Percentiles rank a stretch among this genome's conserved stretches.
Evolutionary conservation across 2,888 invertebrate genomes (phyloP).

Genomic region (Latheticus oryzae): DNA sequence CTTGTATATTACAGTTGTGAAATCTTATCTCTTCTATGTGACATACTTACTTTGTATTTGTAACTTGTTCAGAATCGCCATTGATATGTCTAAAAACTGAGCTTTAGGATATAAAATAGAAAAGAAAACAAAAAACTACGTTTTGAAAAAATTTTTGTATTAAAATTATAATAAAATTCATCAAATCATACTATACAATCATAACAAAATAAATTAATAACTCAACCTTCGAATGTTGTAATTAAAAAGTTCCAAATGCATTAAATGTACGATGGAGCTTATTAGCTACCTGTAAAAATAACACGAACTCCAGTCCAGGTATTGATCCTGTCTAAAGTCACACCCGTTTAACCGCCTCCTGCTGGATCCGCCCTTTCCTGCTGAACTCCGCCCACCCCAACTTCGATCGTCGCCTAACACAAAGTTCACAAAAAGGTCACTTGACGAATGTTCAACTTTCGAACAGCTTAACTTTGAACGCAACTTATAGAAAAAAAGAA

Average conservation of each 20-base stretch:
- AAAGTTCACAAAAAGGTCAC: conserved; percentile 51
- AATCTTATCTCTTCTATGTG: no score
- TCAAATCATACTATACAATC: no score
- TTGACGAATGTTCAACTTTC: conserved; percentile 35
- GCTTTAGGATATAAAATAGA: no score
- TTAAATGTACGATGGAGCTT: conserved; percentile 8
- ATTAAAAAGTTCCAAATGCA: conserved; percentile 18
- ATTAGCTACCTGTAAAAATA: conserved; percentile 34
- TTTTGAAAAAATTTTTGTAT: no score
- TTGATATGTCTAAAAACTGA: no score
- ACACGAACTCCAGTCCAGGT: conserved; percentile 43
- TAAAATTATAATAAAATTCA: no score
- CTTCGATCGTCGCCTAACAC: conserved; percentile 46
- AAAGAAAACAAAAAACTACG: no score
- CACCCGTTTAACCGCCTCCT: conserved; percentile 49
- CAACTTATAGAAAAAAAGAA: conserved; percentile 3
- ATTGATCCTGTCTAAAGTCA: conserved; percentile 53
- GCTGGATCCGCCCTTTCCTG: conserved; percentile 51
- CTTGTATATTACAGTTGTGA: no score
- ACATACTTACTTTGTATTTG: no score
- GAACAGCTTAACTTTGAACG: conserved; percentile 28
- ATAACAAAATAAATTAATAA: conserved; percentile 4
- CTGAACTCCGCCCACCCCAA: conserved; percentile 47
- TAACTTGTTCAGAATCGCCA: no score
- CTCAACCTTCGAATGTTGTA: conserved; percentile 6